These are phyloP conservation scores for Nematopogon swammerdamellus DNA, from an alignment of 2,888 invertebrate genomes.

Conservation along the genomic window DNA sequence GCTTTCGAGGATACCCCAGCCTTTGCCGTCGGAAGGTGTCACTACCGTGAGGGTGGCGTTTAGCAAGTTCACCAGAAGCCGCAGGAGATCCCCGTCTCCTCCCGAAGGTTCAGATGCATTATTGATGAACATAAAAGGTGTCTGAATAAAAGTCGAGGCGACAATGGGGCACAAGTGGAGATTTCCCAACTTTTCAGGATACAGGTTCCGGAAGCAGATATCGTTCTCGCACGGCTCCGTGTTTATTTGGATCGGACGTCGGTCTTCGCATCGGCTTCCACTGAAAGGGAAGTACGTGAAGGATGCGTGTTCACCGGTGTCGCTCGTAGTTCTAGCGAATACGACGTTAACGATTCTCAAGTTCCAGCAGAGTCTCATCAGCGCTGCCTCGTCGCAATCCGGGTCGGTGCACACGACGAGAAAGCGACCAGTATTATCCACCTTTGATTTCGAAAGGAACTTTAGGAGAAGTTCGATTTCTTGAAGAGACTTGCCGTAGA, in stretches of 20 bases:
- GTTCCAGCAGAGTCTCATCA: slow-evolving; percentile 18
- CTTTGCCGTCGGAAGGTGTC: slow-evolving; percentile 24
- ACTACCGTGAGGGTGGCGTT: slow-evolving; percentile 26
- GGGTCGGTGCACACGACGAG: not conserved
- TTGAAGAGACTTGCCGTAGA: not conserved
- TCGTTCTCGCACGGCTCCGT: slow-evolving; percentile 11
- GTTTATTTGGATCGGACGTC: slow-evolving; percentile 17
- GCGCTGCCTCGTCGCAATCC: slow-evolving; percentile 19
- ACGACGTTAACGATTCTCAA: slow-evolving; percentile 21
- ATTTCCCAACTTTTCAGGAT: slow-evolving; percentile 22
- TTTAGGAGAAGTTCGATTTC: not conserved
- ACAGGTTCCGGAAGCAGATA: slow-evolving; percentile 21
- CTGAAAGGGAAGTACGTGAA: slow-evolving; percentile 20
- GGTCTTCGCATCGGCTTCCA: slow-evolving; percentile 20
- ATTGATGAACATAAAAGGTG: slow-evolving; percentile 27
- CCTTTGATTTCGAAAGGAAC: not conserved
- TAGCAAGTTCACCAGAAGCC: slow-evolving; percentile 19
- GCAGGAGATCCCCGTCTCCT: slow-evolving; percentile 29
- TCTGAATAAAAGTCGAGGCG: slow-evolving; percentile 28
- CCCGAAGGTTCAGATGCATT: slow-evolving; percentile 23
- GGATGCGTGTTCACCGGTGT: slow-evolving; percentile 13
- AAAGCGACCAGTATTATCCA: not conserved
- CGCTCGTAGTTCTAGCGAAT: slow-evolving; percentile 17
- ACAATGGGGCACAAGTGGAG: slow-evolving; percentile 21
- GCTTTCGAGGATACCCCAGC: slow-evolving; percentile 28